These are phyloP conservation scores for Chelonoidis abingdonii DNA, from an alignment of 2,113 vertebrate species.

Conservation along the genomic window DNA sequence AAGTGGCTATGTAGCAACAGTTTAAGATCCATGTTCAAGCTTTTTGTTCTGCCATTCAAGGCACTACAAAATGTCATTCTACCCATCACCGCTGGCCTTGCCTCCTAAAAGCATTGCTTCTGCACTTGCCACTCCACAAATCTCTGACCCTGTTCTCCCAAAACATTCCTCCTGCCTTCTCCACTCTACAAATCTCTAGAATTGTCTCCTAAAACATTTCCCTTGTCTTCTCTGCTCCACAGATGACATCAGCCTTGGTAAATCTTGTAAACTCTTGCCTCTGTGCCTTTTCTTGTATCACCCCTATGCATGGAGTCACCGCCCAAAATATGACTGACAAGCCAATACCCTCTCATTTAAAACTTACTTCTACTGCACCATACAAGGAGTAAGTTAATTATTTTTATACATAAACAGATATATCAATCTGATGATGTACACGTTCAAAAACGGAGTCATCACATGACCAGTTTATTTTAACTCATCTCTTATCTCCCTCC, in stretches of 20 bases:
- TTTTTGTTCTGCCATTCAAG: neutral
- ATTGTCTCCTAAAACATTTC: neutral
- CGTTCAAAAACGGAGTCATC: neutral
- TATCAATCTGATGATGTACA: neutral
- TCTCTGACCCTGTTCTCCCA: neutral
- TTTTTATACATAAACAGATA: neutral
- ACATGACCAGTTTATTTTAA: neutral
- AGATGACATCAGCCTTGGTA: neutral
- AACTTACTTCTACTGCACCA: neutral
- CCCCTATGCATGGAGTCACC: neutral
- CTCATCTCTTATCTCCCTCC: neutral
- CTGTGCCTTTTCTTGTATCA: neutral
- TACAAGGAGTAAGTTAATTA: neutral
- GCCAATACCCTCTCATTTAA: neutral
- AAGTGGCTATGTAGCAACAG: neutral
- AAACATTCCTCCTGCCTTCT: neutral
- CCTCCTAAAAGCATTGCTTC: neutral
- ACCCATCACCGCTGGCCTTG: neutral
- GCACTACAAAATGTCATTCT: neutral
- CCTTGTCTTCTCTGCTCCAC: neutral
- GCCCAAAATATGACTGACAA: neutral
- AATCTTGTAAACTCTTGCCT: neutral
- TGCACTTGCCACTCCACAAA: neutral
- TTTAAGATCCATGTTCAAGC: accelerated
- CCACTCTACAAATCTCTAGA: neutral